Evolutionary conservation across 37 sponge, comb jelly and placozoan species (phyloP).

Genomic region (Halichondria panicea): DNA sequence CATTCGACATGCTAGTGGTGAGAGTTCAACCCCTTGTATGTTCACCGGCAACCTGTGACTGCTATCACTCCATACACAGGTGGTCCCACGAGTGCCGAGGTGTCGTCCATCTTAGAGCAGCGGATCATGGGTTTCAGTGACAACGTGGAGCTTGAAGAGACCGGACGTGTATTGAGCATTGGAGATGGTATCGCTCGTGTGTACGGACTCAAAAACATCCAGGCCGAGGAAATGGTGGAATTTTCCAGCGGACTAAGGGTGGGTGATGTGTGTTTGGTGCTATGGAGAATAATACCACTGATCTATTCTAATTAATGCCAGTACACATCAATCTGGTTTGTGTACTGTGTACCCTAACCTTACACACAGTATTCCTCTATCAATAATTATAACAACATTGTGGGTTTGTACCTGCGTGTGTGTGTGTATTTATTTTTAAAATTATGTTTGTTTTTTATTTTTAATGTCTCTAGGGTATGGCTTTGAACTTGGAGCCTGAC

Average conservation of each 20-base stretch:
- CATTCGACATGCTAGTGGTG: constrained; percentile 48
- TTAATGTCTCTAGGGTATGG: constrained; percentile 88
- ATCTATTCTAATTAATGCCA: not conserved
- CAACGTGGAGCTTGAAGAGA: constrained; percentile 94
- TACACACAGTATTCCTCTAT: not conserved
- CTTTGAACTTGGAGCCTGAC: constrained; percentile 97
- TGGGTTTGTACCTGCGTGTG: not conserved
- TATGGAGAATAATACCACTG: too few species aligned
- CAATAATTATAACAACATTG: too few species aligned
- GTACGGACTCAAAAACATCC: constrained; percentile 99
- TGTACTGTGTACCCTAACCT: constrained; percentile 1
- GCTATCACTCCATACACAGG: not conserved
- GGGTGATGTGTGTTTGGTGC: not conserved
- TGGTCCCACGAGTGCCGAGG: constrained; percentile 80
- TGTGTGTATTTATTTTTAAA: not conserved
- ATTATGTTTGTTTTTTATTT: too few species aligned
- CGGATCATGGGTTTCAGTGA: constrained; percentile 84
- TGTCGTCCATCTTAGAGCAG: constrained; percentile 94
- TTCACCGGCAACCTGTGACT: not conserved
- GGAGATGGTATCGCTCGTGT: constrained; percentile 99
- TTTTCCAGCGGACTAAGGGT: constrained; percentile 96
- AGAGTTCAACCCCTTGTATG: not conserved
- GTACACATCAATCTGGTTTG: not conserved
- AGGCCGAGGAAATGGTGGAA: constrained; percentile 99
- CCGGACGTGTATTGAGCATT: constrained; percentile 95